Evolutionary conservation across 92 coral and sea anemone genomes (phyloP), one percentile per base, ranked within the genome.

Genomic region (Isaurus tuberculatus): DNA sequence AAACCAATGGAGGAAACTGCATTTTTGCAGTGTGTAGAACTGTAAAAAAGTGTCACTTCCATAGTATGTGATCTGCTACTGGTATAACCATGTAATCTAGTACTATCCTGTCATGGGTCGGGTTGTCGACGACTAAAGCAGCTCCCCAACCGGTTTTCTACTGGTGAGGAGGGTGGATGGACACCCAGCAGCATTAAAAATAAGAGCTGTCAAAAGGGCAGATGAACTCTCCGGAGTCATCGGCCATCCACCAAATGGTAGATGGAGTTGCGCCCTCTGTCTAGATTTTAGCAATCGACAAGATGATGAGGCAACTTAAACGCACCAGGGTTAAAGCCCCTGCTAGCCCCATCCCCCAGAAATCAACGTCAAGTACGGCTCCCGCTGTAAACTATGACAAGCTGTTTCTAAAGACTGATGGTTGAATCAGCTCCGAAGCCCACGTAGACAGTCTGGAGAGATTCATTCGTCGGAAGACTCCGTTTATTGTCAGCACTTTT

Each of bases 101-200:
- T 84, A 63, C 88, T 25, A 73, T 69, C 83, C 72, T 71, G 63
- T 5, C 37, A 64, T 23, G 83, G 83, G 83, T 73, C 55, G 89
- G 85, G 89, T 63, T 42, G 85, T 20, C 63, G 79, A 58, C 70
- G 79, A n/a, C n/a, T n/a, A n/a, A n/a, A n/a, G n/a, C n/a, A n/a
- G n/a, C n/a, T n/a, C n/a, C n/a, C n/a, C n/a, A n/a, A n/a, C n/a
- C n/a, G 79, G 70, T 85, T 27, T 65, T 79, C 89, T n/a, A n/a
- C n/a, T n/a, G n/a, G n/a, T n/a, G n/a, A n/a, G n/a, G n/a, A n/a
- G n/a, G n/a, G n/a, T n/a, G n/a, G n/a, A n/a, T n/a, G n/a, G n/a
- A n/a, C n/a, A n/a, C n/a, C n/a, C n/a, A n/a, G n/a, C n/a, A n/a
- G n/a, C n/a, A n/a, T n/a, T n/a, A n/a, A n/a, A n/a, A n/a, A n/a